phyloP scores from a whole-genome alignment of 2,888 invertebrate genomes.

The Megamerina dolium region DNA sequence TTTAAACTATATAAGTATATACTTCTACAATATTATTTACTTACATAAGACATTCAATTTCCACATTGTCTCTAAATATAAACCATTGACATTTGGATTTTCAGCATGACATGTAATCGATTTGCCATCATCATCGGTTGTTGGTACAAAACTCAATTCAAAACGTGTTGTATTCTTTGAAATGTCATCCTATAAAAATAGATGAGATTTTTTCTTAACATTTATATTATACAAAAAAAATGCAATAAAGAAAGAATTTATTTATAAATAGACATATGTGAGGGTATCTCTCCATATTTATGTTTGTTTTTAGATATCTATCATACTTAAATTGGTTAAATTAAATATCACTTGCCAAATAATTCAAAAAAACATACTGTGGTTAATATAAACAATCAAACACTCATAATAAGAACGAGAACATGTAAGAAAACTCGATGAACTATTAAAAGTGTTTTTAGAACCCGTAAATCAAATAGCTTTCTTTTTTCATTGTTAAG shows the following conservation, averaged over 20 bases:
- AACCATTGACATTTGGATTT: conserved; percentile 82
- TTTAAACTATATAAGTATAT: neutral
- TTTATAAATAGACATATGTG: conserved; percentile 15
- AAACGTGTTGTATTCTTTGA: conserved; percentile 78
- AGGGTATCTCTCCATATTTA: no score
- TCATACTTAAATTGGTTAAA: no score
- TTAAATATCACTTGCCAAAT: no score
- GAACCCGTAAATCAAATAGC: no score
- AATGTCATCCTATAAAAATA: conserved; percentile 62
- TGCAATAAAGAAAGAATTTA: conserved; percentile 11
- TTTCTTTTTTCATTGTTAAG: no score
- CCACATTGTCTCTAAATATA: conserved; percentile 78
- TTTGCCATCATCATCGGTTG: conserved; percentile 84
- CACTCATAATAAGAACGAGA: no score
- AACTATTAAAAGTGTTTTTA: no score
- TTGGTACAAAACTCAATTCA: conserved; percentile 81
- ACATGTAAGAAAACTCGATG: no score
- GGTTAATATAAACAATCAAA: no score
- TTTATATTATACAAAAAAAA: neutral
- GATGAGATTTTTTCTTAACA: conserved; percentile 4
- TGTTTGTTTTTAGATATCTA: no score
- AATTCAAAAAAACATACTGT: no score
- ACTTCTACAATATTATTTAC: conserved; percentile 55
- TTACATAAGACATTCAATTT: conserved; percentile 85
- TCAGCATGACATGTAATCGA: conserved; percentile 82